phyloP scores from a whole-genome alignment of 2,797 vertebrate species.

The Babyrousa celebensis region DNA sequence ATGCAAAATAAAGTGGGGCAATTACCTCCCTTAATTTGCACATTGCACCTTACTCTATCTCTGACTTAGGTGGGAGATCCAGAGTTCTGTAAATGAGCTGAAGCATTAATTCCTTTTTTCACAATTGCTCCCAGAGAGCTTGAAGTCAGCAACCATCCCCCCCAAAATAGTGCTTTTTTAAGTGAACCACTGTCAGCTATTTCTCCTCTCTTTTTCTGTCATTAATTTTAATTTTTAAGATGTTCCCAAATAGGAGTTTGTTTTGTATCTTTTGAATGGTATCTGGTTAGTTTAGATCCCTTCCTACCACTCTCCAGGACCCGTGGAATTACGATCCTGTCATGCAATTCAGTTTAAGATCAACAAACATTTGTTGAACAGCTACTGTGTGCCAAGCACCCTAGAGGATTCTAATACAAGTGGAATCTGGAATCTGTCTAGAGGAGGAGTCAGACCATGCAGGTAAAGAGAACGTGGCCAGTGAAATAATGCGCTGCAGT shows the following conservation, averaged over 20 bases:
- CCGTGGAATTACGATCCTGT: constrained; percentile 11
- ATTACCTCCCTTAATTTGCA: neutral
- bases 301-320: neutral
- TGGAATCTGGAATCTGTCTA: neutral
- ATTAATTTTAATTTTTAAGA: neutral
- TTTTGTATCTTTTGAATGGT: constrained; percentile 61
- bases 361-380: neutral
- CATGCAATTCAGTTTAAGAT: neutral
- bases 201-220: constrained; percentile 22
- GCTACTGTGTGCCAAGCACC: neutral
- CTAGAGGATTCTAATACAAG: constrained; percentile 23
- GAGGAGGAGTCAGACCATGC: neutral
- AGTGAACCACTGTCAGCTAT: neutral
- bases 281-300: neutral
- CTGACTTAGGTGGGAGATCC: neutral
- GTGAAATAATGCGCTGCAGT: neutral
- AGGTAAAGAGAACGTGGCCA: neutral
- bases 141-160: neutral
- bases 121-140: neutral
- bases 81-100: neutral
- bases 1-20: neutral
- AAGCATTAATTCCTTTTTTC: constrained; percentile 33
- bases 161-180: neutral
- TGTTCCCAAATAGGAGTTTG: constrained; percentile 16
- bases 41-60: neutral